phyloP scores from a whole-genome alignment of 1,140 invertebrate species.

The Dendrolimus kikuchii region DNA sequence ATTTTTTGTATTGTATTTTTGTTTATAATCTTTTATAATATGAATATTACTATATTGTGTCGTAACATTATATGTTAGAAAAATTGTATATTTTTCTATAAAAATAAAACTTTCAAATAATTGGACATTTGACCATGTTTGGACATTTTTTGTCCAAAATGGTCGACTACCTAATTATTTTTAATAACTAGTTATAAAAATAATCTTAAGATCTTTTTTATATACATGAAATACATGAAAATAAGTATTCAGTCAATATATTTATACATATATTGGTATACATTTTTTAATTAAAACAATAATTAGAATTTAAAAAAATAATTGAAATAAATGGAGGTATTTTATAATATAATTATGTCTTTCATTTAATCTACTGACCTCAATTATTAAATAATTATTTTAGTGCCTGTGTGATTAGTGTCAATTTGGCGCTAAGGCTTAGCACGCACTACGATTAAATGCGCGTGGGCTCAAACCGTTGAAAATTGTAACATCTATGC shows the following conservation, averaged over 20 bases:
- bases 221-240: slow-evolving; percentile 10
- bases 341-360: slow-evolving; percentile 16
- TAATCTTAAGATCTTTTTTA: slow-evolving; percentile 30
- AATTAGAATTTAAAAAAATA: slow-evolving; percentile 46
- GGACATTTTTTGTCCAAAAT: slow-evolving; percentile 27
- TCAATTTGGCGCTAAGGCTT: too few relatives aligned
- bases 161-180: slow-evolving; percentile 58
- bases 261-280: slow-evolving; percentile 39
- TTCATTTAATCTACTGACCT: neutral
- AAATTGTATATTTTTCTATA: slow-evolving; percentile 14
- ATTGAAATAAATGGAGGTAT: slow-evolving; percentile 55
- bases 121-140: slow-evolving; percentile 63
- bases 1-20: slow-evolving; percentile 14
- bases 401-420: too few relatives aligned
- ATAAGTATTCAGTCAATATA: slow-evolving; percentile 51
- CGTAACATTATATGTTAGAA: slow-evolving; percentile 10
- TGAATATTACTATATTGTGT: slow-evolving; percentile 1
- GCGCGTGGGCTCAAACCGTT: too few relatives aligned
- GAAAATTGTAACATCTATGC: too few relatives aligned
- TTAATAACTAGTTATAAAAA: slow-evolving; percentile 26
- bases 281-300: slow-evolving; percentile 40
- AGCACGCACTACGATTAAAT: too few relatives aligned
- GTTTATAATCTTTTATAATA: slow-evolving; percentile 8
- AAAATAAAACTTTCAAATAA: slow-evolving; percentile 23
- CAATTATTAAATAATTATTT: too few relatives aligned